phyloP scores from a whole-genome alignment of 2,113 vertebrate species.

The Neolamprologus fasciatus region DNA sequence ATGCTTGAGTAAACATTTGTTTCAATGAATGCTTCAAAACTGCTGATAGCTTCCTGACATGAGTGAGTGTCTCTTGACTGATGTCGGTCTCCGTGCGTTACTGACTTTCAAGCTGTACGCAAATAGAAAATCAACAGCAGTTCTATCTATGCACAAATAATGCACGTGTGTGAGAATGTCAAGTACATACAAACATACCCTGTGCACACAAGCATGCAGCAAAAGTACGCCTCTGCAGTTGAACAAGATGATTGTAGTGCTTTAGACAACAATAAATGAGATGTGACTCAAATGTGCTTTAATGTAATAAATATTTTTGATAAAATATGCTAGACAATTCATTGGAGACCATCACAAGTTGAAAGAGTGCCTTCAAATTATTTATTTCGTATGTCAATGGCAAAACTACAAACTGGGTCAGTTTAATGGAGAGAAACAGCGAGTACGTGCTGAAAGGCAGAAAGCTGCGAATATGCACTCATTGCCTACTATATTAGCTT shows the following conservation, averaged over 20 bases:
- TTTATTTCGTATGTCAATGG: not conserved
- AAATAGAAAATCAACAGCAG: not conserved
- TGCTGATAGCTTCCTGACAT: not conserved
- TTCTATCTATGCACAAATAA: not conserved
- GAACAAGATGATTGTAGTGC: not conserved
- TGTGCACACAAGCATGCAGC: not conserved
- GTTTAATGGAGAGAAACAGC: not conserved
- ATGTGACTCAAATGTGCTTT: not conserved
- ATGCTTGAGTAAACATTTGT: slow-evolving; percentile 13
- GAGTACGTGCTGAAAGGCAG: not conserved
- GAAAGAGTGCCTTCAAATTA: not conserved
- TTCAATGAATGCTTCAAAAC: not conserved
- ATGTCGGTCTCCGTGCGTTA: slow-evolving; percentile 6
- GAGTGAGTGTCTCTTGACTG: slow-evolving; percentile 1
- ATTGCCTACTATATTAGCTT: not conserved
- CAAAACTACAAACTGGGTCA: not conserved
- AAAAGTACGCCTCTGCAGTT: not conserved
- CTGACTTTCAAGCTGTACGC: not conserved
- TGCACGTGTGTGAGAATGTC: not conserved
- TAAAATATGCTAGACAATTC: not conserved
- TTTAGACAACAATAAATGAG: not conserved
- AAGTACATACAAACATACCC: not conserved
- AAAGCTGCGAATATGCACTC: not conserved
- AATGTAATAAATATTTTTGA: not conserved
- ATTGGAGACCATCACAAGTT: not conserved